These are phyloP conservation scores for Andrena flavipes DNA, from an alignment of 2,888 invertebrate genomes.

Conservation along the genomic window DNA sequence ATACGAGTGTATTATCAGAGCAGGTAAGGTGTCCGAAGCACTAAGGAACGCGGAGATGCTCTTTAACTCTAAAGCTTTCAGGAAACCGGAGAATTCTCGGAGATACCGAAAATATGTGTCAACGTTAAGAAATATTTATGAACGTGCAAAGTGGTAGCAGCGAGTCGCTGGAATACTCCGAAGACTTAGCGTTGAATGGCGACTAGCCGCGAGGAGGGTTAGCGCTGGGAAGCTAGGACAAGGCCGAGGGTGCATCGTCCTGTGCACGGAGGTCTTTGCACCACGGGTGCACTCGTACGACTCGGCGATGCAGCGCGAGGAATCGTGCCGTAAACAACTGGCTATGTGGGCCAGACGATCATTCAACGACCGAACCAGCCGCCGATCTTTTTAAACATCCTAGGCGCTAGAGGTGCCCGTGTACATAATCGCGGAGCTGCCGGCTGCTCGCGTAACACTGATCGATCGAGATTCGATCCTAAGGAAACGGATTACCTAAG, in stretches of 20 bases:
- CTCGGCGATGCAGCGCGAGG: slow-evolving; percentile 26
- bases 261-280: slow-evolving; percentile 77
- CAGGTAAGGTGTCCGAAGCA: no score
- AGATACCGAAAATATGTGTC: background rate
- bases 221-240: slow-evolving; percentile 76
- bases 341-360: slow-evolving; percentile 62
- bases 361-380: slow-evolving; percentile 35
- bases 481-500: background rate
- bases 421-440: no score
- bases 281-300: slow-evolving; percentile 42
- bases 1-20: no score
- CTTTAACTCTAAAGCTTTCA: no score
- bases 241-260: slow-evolving; percentile 82
- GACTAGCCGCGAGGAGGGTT: slow-evolving; percentile 36
- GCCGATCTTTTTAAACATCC: slow-evolving; percentile 27
- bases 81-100: no score
- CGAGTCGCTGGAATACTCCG: slow-evolving; percentile 20
- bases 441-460: background rate
- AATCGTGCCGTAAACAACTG: slow-evolving; percentile 56
- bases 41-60: no score
- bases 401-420: background rate
- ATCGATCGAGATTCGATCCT: background rate
- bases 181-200: slow-evolving; percentile 25
- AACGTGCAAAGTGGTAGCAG: background rate
- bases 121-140: background rate